Evolutionary conservation across 1,140 invertebrate species (phyloP).

Genomic region (Bombus difficillimus): DNA sequence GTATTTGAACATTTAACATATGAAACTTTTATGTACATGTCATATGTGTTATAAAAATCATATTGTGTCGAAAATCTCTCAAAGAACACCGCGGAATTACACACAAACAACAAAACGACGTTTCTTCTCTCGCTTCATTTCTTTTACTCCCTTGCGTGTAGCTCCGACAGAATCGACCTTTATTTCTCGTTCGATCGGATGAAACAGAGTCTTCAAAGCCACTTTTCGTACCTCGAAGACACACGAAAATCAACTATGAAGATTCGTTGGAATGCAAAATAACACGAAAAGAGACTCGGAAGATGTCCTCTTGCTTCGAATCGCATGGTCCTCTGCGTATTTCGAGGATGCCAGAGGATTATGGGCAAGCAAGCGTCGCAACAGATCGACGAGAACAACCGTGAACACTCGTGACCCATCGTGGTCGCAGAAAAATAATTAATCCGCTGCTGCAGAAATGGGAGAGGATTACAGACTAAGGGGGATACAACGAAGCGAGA

Average conservation of each 20-base stretch:
- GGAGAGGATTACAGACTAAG: slow-evolving; percentile 32
- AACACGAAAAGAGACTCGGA: not conserved
- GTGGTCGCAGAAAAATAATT: slow-evolving; percentile 54
- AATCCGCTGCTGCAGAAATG: slow-evolving; percentile 39
- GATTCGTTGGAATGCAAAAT: slow-evolving; percentile 43
- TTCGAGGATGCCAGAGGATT: slow-evolving; percentile 24
- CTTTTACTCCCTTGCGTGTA: not conserved
- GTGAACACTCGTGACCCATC: slow-evolving; percentile 15
- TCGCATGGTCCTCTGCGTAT: not conserved
- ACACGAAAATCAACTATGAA: slow-evolving; percentile 30
- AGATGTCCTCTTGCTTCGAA: not conserved
- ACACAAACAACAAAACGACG: not conserved
- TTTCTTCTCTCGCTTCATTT: no score
- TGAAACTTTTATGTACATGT: no score
- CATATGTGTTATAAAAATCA: no score
- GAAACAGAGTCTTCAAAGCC: not conserved
- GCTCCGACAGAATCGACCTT: not conserved
- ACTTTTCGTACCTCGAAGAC: not conserved
- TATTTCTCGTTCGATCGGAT: slow-evolving; percentile 48
- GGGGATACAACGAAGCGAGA: not conserved
- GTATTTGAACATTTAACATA: no score
- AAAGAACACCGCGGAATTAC: no score
- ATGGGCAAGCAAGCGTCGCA: not conserved
- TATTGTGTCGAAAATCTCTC: no score
- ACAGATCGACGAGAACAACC: slow-evolving; percentile 35